phyloP scores from a whole-genome alignment of 2,888 invertebrate species.

The Caenorhabditis uteleia region DNA sequence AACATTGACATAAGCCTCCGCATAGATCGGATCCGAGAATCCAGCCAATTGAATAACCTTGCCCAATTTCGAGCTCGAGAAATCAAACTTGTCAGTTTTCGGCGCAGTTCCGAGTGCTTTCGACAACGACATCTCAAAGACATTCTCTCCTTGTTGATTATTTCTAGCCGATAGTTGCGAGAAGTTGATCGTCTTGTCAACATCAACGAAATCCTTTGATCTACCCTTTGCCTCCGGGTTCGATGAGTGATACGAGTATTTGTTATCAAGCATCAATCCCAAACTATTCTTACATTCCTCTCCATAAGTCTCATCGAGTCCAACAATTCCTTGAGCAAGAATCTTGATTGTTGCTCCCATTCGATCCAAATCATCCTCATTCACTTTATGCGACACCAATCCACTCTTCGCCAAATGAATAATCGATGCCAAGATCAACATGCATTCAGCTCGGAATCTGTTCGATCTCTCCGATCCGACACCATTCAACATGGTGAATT shows the following conservation, averaged over 20 bases:
- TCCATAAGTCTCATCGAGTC: constrained; percentile 80
- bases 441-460: constrained; percentile 77
- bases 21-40: constrained; percentile 98
- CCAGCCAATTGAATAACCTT: constrained; percentile 90
- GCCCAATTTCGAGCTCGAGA: constrained; percentile 69
- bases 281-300: constrained; percentile 82
- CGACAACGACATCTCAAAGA: constrained; percentile 90
- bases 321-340: constrained; percentile 74
- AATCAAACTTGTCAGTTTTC: constrained; percentile 69
- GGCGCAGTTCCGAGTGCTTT: constrained; percentile 73
- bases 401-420: constrained; percentile 84
- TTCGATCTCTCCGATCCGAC: constrained; percentile 49
- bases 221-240: constrained; percentile 32
- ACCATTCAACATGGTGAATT: constrained; percentile 73
- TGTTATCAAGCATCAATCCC: constrained; percentile 79
- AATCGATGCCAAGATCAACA: constrained; percentile 86
- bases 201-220: constrained; percentile 68
- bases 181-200: constrained; percentile 85
- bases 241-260: constrained; percentile 58
- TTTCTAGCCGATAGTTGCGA: constrained; percentile 76
- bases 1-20: constrained; percentile 98
- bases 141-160: constrained; percentile 75
- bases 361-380: constrained; percentile 89
- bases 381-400: constrained; percentile 75
- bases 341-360: constrained; percentile 71